Base-by-base conservation (phyloP, 1,140 invertebrate genomes). In the Macrosteles quadrilineatus region DNA sequence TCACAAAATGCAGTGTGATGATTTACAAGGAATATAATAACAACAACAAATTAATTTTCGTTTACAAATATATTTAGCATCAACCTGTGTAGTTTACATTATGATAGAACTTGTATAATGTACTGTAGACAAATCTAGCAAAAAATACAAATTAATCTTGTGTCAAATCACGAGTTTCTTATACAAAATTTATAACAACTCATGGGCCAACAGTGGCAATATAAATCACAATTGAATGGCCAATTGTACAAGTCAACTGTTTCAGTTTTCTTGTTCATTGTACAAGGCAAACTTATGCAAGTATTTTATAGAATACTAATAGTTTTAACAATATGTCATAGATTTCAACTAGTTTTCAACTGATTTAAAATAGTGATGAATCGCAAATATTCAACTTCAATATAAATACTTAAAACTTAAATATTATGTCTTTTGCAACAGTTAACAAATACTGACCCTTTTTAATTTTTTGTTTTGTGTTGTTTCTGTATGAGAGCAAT, bases 211-310 rank as follows among this genome's bases (percentile, higher is more conserved):
- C 47, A 50, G 47, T 50, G n/a, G 47, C 47, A 9, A 36, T 50
- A 50, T 50, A 50, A 17, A 50, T 50, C 47, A 50, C 47, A 50
- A 9, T 17, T 50, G 14, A 50, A 50, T 50, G n/a, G 47, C 47
- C 47, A 50, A 50, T 50, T 50, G 47, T 19, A 50, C 47, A 50
- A 50, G 14, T 50, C 4, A 50, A 50, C 21, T 50, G 47, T 50
- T 50, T 50, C 47, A 50, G 14, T 50, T 50, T 50, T 4, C 6
- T 40, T 9, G n/a, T 21, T 4, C n/a, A 50, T 50, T 50, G 47
- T 50, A 50, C 47, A 50, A 50, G 47, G 47, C 47, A 50, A 50
- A 50, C 47, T 50, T 50, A 50, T n/a, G n/a, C n/a, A 50, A 50
- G 6, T 50, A 50, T 50, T 50, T 50, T 50, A 50, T 17, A 21